Evolutionary conservation across 2,888 invertebrate genomes (phyloP).

Genomic region (Teleiodes luculella): DNA sequence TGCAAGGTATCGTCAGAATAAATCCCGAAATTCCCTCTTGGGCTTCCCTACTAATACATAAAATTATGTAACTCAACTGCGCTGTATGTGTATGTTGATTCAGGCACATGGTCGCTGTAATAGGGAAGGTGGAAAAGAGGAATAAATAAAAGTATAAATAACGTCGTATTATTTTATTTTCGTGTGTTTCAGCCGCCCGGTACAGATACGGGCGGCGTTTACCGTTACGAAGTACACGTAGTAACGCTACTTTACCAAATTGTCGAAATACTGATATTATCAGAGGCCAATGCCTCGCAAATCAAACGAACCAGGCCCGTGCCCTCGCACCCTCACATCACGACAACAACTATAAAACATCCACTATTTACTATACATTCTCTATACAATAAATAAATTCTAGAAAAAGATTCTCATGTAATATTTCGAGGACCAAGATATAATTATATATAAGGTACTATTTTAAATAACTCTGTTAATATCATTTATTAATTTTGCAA

Average conservation of each 20-base stretch:
- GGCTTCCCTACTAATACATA: too few species aligned
- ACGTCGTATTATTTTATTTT: slow-evolving; percentile 78
- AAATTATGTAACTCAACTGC: too few species aligned
- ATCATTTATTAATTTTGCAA: slow-evolving; percentile 9
- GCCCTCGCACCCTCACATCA: slow-evolving; percentile 38
- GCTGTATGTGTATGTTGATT: too few species aligned
- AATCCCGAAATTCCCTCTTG: too few species aligned
- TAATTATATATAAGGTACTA: slow-evolving; percentile 8
- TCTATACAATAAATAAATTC: slow-evolving; percentile 17
- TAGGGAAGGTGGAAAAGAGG: neutral
- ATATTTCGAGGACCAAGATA: slow-evolving; percentile 9
- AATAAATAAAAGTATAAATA: slow-evolving; percentile 50
- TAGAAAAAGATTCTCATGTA: slow-evolving; percentile 9
- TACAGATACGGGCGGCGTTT: slow-evolving; percentile 63
- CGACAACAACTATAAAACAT: slow-evolving; percentile 31
- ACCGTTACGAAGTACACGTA: slow-evolving; percentile 66
- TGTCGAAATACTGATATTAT: slow-evolving; percentile 76
- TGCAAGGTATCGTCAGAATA: too few species aligned
- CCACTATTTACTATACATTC: slow-evolving; percentile 18
- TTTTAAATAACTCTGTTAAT: slow-evolving; percentile 13
- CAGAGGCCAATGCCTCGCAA: slow-evolving; percentile 63
- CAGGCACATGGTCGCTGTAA: too few species aligned
- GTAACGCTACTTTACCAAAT: slow-evolving; percentile 74
- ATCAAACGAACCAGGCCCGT: slow-evolving; percentile 37
- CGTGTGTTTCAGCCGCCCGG: slow-evolving; percentile 68